Base-by-base conservation (phyloP, 1,140 invertebrate species). In the Manduca sexta region DNA sequence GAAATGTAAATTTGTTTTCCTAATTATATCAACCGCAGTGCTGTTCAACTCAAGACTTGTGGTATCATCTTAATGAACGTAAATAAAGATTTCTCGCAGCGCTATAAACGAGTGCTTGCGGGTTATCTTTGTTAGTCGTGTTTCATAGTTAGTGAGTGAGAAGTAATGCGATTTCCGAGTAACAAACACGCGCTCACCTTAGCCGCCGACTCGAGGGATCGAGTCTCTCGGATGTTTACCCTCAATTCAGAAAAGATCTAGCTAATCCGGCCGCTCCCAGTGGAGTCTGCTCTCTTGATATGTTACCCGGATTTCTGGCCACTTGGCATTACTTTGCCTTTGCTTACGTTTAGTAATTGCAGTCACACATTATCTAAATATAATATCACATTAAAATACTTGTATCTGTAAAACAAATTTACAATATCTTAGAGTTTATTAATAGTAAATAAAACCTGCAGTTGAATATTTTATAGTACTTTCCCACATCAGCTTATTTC, bases 161-260 rank as follows among this genome's bases (percentile, higher is more conserved):
- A 45, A 49, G 48, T 53, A 57, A 57, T 56, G 30, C 49, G 50
- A 62, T 56, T 58, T 56, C 43, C 43, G 53, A 56, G 66, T 62
- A 66, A 26, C 65, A 64, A 70, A 65, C 51, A 63, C 47, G 41
- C 50, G 47, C 39, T 55, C 68, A 71, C 60, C 68, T 68, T 55
- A 50, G 49, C 47, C 44, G 39, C 45, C 11, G 34, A 49, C 74
- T 56, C 68, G 18, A 45, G 65, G 65, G 72, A 72, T 35, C 55
- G 48, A 45, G 51, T 45, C 59, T 58, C 40, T 60, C 67, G 60
- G 60, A 69, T 70, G 69, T 70, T 73, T 75, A 67, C 66, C 64
- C 63, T 70, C 68, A 69, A 75, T 80, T 77, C 63, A 59, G 58
- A 64, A 71, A 66, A 69, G 65, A 76, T 76, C 62, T 54, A 59